phyloP scores from a whole-genome alignment of 2,113 vertebrate species.

The Trichechus manatus region DNA sequence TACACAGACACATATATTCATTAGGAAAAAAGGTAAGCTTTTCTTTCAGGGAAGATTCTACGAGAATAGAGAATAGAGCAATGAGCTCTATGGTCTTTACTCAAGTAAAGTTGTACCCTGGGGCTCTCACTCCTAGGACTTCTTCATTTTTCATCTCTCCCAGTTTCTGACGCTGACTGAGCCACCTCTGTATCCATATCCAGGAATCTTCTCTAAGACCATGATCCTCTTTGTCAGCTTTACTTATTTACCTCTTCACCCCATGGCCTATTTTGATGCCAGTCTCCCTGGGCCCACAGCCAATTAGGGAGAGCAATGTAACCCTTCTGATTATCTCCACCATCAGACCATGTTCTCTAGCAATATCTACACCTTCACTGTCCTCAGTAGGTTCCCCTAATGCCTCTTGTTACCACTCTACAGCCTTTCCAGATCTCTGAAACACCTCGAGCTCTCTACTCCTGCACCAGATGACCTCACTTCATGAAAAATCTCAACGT shows the following conservation, averaged over 20 bases:
- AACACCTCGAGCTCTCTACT: not conserved
- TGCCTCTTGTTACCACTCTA: not conserved
- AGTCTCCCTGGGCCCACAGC: not conserved
- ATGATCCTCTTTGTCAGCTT: not conserved
- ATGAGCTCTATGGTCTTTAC: not conserved
- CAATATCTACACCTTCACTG: not conserved
- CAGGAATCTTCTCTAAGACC: not conserved
- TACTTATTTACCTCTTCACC: not conserved
- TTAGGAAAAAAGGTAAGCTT: not conserved
- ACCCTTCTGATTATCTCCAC: not conserved
- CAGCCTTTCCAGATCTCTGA: not conserved
- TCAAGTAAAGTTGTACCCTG: not conserved
- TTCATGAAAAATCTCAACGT: not conserved
- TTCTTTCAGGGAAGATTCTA: not conserved
- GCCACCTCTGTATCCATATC: no score
- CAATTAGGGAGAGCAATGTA: no score
- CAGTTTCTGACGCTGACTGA: not conserved
- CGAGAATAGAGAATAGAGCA: not conserved
- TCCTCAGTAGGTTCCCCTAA: not conserved
- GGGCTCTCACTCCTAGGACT: not conserved
- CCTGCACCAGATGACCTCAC: not conserved
- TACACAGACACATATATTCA: rapidly evolving
- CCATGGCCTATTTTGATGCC: not conserved
- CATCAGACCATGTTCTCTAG: not conserved
- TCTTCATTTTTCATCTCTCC: not conserved